Base-by-base conservation (phyloP, 2,113 vertebrate species). In the Anarrhichthys ocellatus region DNA sequence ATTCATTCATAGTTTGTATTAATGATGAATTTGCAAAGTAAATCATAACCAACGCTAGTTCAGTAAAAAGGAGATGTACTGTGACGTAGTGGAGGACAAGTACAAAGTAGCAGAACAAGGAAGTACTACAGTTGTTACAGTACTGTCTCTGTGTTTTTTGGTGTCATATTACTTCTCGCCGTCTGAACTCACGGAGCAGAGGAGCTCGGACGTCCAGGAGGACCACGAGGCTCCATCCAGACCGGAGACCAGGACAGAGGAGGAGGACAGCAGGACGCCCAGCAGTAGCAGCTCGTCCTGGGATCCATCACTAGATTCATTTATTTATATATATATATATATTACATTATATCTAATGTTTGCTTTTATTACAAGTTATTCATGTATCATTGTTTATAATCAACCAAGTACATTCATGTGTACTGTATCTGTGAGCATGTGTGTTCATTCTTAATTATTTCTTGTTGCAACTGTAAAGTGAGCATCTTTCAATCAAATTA, bases 281-380 rank as follows among this genome's bases (percentile, higher is more conserved):
- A 98, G 95, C 92, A 97, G 97, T 76, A 99, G 96, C 79, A 99
- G 96, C 91, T 96, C 93, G 86, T 98, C 98, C 96, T 96, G 96
- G 73, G 96, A 95, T 14, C 95, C 96, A 9, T 38, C 7, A 9
- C 38, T 9, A 38, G 38, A 9, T 38, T 38, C 5, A 9, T 38
- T 38, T 34, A 34, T 34, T 6, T 6, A 34, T 34, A 34, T 34
- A 34, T 34, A 34, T 34, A 34, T 34, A 34, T 34, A 34, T 34
- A 34, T 34, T 6, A 34, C 34, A 34, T 34, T 34, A 34, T 46
- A 44, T 14, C 50, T 34, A 52, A 52, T 8, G 9, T 17, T 4
- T 8, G 48, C 18, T 50, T 22, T 46, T 4, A 46, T 15, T 4
- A 14, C 40, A 42, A 14, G 42, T 44, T 38, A 24, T 44, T 44